These are phyloP conservation scores for Lasioglossum zephyrum DNA, from an alignment of 2,888 invertebrate species.

Conservation along the genomic window DNA sequence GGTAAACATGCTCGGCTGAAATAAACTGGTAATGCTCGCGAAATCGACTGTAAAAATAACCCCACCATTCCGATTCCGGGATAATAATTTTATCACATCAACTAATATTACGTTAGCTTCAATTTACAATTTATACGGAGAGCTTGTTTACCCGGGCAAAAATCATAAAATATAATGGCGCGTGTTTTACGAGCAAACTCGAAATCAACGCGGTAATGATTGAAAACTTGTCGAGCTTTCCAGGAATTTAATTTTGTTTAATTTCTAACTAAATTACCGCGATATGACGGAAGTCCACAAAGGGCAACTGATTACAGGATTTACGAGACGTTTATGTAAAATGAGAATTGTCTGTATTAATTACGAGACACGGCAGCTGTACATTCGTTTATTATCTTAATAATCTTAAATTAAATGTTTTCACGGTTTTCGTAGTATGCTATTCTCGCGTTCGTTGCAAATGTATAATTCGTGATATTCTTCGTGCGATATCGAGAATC, in stretches of 20 bases:
- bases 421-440: background rate
- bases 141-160: background rate
- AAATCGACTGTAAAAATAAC: background rate
- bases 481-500: background rate
- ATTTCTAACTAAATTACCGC: background rate
- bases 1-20: background rate
- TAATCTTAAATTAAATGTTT: background rate
- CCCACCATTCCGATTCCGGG: background rate
- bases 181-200: background rate
- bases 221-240: background rate
- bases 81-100: background rate
- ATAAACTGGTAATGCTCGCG: background rate
- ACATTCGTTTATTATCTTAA: background rate
- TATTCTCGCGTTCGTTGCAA: background rate
- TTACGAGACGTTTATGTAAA: background rate
- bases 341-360: background rate
- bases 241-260: background rate
- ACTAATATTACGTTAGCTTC: background rate
- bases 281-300: background rate
- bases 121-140: background rate
- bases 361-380: background rate
- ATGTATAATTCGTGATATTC: background rate
- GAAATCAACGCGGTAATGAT: background rate
- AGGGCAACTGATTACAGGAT: background rate
- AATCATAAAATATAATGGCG: background rate